phyloP scores from a whole-genome alignment of 2,113 vertebrate genomes.

The Hydropotes inermis region DNA sequence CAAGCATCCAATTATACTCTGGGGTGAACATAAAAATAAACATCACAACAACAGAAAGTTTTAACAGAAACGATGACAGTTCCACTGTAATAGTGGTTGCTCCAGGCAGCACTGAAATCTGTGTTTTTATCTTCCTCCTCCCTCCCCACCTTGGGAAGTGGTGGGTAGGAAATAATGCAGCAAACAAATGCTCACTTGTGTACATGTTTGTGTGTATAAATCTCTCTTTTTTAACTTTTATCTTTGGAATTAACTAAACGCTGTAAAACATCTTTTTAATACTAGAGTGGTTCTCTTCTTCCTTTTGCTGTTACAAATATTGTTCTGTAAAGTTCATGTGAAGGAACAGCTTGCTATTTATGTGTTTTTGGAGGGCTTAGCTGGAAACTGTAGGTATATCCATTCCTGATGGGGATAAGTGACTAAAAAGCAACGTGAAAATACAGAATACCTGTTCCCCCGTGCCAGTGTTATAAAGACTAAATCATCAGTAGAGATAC shows the following conservation, averaged over 20 bases:
- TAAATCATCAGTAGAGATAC: not conserved
- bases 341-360: slow-evolving; percentile 24
- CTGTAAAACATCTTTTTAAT: not conserved
- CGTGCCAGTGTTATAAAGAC: not conserved
- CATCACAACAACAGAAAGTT: not conserved
- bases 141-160: not conserved
- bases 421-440: not conserved
- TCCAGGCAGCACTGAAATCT: not conserved
- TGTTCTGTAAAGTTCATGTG: not conserved
- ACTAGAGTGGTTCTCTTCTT: not conserved
- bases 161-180: not conserved
- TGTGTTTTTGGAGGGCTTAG: not conserved
- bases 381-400: not conserved
- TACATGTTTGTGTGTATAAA: not conserved
- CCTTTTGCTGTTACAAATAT: not conserved
- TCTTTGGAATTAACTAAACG: slow-evolving; percentile 20
- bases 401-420: not conserved
- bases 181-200: not conserved
- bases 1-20: slow-evolving; percentile 36
- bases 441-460: not conserved
- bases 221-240: not conserved
- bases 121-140: not conserved
- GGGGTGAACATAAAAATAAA: slow-evolving; percentile 37
- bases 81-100: not conserved
- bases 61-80: not conserved